Conservation (phyloP, 2,888 invertebrate species). For the Rhodophaea formosa region DNA sequence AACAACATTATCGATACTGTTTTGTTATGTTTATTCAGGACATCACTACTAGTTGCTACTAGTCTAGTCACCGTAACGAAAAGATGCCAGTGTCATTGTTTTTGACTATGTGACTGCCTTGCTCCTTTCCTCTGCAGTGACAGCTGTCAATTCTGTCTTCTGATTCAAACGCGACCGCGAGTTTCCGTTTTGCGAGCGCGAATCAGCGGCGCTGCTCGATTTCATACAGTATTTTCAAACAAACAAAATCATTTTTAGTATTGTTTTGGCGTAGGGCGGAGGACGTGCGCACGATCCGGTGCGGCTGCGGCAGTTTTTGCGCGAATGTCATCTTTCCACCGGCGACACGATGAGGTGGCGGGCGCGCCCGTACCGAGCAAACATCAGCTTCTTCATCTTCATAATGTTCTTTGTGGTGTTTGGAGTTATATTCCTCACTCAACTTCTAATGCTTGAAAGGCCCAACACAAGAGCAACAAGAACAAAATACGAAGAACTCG, state of each 20-base stretch:
- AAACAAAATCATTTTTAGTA: slow-evolving; percentile 15
- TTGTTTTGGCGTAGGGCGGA: slow-evolving; percentile 34
- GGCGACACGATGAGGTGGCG: slow-evolving; percentile 72
- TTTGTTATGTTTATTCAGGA: too few relatives aligned
- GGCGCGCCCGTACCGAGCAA: slow-evolving; percentile 86
- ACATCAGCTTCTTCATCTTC: slow-evolving; percentile 94
- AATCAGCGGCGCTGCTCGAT: too few relatives aligned
- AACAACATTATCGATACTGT: too few relatives aligned
- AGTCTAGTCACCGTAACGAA: too few relatives aligned
- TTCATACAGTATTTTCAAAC: too few relatives aligned
- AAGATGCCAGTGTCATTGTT: too few relatives aligned
- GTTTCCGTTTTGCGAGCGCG: too few relatives aligned
- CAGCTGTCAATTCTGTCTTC: too few relatives aligned
- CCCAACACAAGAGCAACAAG: slow-evolving; percentile 72
- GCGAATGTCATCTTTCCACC: slow-evolving; percentile 51
- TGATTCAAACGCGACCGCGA: too few relatives aligned
- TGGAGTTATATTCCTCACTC: slow-evolving; percentile 92
- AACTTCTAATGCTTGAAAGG: slow-evolving; percentile 84
- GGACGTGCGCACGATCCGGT: slow-evolving; percentile 34
- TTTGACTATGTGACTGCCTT: too few relatives aligned
- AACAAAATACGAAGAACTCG: slow-evolving; percentile 86
- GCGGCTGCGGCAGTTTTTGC: slow-evolving; percentile 31
- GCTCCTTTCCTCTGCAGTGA: too few relatives aligned
- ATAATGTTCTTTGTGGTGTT: slow-evolving; percentile 95
- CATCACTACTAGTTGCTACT: too few relatives aligned